Base-by-base conservation (phyloP, 2,888 invertebrate species). In the Mythimna lalbum region DNA sequence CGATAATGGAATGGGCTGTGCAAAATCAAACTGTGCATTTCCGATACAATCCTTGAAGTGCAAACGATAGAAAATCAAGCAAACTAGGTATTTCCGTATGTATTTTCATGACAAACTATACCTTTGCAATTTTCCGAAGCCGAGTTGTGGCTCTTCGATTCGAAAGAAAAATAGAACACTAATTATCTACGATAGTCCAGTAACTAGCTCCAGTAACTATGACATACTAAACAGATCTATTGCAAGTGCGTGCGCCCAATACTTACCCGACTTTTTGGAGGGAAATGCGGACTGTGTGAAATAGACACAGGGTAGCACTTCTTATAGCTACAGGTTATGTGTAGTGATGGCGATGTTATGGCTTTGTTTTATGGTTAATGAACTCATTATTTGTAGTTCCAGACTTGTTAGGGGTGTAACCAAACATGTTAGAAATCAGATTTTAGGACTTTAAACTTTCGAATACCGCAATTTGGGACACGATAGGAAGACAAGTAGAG, bases 201-300 rank as follows among this genome's bases (percentile, higher is more conserved):
- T 43, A 17, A 53, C 78, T 67, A n/a, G 49, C 47, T 50, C 67
- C 52, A 82, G 80, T 80, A 33, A 77, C 75, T 73, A 53, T 7
- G 17, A 6, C 27, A 21, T 82, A 52, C 69, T 67, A 85, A 92
- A 91, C 83, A 70, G 39, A 33, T 50, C 39, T 53, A 76, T 53
- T 77, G 80, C 84, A 84, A 90, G 90, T 91, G 93, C 93, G 93
- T 93, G 93, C 85, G 84, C 69, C 73, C 79, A 80, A 89, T 88
- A 88, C 91, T 91, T 90, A 89, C 88, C 87, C 82, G 86, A 83
- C 83, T 87, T 84, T 87, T 88, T 86, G 33, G 47, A 86, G 85
- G 80, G 86, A 87, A 87, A 85, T 86, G 84, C 86, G 86, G 86
- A 87, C 86, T 89, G 91, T 90, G 91, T 90, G 90, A 90, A 93